These are phyloP conservation scores for Agrotis ipsilon DNA, from an alignment of 2,888 invertebrate genomes.

Conservation along the genomic window DNA sequence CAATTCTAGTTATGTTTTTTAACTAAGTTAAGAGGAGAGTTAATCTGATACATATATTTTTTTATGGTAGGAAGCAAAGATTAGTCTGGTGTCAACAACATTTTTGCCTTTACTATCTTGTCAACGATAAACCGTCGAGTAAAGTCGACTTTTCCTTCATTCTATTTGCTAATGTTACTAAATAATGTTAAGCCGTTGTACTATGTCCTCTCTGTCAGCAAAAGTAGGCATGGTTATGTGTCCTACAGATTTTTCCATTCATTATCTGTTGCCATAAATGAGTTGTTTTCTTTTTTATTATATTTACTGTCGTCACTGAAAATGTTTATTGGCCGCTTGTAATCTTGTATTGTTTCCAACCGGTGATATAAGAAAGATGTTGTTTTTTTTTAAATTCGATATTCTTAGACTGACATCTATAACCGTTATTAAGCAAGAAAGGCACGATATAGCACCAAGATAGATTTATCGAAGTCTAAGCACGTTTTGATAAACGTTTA, in stretches of 20 bases:
- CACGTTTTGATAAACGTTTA: not conserved
- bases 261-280: slow-evolving; percentile 15
- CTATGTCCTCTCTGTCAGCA: not conserved
- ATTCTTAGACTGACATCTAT: not conserved
- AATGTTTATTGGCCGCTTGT: not conserved
- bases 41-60: too few relatives aligned
- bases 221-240: not conserved
- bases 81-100: not conserved
- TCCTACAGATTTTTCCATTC: slow-evolving; percentile 19
- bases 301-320: slow-evolving; percentile 10
- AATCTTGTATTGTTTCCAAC: slow-evolving; percentile 22
- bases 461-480: not conserved
- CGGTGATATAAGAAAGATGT: not conserved
- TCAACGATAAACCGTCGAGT: not conserved
- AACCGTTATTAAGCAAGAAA: not conserved
- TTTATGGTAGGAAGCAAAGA: not conserved
- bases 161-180: not conserved
- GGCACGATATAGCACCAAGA: not conserved
- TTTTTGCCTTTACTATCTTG: not conserved
- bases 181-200: not conserved
- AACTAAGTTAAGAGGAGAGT: too few relatives aligned
- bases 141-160: not conserved
- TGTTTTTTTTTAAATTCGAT: not conserved
- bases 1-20: too few relatives aligned
- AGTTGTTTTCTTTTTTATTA: not conserved